These are phyloP conservation scores for Callopanchax toddi DNA, from an alignment of 2,113 vertebrate species.

Conservation along the genomic window DNA sequence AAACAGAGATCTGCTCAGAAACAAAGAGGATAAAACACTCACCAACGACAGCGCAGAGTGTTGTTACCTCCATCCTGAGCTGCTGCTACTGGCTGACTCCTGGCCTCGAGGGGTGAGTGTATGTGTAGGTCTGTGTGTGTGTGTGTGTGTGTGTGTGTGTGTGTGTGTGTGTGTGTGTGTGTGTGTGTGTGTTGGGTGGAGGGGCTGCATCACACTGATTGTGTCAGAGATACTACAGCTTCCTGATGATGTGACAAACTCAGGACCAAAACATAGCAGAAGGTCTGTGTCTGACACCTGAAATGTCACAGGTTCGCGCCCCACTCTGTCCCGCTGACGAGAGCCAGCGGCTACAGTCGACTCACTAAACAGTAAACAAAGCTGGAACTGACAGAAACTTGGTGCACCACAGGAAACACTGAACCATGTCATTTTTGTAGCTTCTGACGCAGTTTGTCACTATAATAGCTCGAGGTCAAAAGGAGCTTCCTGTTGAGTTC, in stretches of 20 bases:
- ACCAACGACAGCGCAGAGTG: slow-evolving; percentile 35
- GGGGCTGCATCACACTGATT: not conserved
- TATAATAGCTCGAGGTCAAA: not conserved
- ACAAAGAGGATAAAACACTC: too few species aligned
- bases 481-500: not conserved
- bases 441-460: not conserved
- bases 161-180: too few species aligned
- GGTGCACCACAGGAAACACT: not conserved
- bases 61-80: slow-evolving; percentile 35
- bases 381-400: not conserved
- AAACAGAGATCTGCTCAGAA: not conserved
- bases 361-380: not conserved
- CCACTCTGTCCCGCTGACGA: not conserved
- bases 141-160: too few species aligned
- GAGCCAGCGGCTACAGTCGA: too few species aligned
- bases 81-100: not conserved
- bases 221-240: slow-evolving; percentile 7
- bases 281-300: slow-evolving; percentile 1
- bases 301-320: not conserved
- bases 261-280: slow-evolving; percentile 4
- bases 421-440: not conserved
- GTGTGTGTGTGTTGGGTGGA: too few species aligned
- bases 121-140: too few species aligned
- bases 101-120: not conserved
- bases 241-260: not conserved